A percentile compares a stretch with the other conserved stretches of the same genome.
phyloP scores from a whole-genome alignment of 2,797 vertebrate species.

The Percopsis omiscomaycus region DNA sequence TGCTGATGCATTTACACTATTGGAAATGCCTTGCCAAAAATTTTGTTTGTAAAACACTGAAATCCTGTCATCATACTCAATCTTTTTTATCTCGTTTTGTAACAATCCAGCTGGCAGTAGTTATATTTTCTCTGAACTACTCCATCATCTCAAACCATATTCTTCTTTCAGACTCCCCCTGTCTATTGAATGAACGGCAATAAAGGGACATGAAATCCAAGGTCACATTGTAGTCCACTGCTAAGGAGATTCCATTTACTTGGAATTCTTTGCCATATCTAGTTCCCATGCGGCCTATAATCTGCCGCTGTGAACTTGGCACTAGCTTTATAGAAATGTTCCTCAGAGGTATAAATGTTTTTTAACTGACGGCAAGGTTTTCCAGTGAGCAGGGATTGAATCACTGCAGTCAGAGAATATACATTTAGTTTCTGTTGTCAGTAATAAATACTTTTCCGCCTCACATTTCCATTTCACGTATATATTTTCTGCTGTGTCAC shows the following conservation, averaged over 20 bases:
- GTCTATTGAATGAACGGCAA: no score
- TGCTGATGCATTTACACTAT: no score
- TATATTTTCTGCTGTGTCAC: neutral
- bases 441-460: neutral
- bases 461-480: neutral
- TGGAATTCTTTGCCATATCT: constrained; percentile 28
- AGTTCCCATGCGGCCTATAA: constrained; percentile 26
- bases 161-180: no score
- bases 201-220: constrained; percentile 27
- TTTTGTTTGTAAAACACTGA: no score
- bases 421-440: neutral
- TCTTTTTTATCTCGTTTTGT: no score
- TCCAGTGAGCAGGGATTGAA: neutral
- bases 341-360: neutral
- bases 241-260: constrained; percentile 9
- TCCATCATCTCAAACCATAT: no score
- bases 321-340: constrained; percentile 23
- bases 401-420: neutral
- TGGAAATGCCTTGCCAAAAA: no score
- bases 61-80: no score
- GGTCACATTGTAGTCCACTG: constrained; percentile 30
- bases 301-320: neutral
- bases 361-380: neutral
- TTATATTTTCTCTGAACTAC: no score
- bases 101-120: no score